phyloP scores from a whole-genome alignment of 2,797 vertebrate genomes.

The Rhyacichthys aspro region DNA sequence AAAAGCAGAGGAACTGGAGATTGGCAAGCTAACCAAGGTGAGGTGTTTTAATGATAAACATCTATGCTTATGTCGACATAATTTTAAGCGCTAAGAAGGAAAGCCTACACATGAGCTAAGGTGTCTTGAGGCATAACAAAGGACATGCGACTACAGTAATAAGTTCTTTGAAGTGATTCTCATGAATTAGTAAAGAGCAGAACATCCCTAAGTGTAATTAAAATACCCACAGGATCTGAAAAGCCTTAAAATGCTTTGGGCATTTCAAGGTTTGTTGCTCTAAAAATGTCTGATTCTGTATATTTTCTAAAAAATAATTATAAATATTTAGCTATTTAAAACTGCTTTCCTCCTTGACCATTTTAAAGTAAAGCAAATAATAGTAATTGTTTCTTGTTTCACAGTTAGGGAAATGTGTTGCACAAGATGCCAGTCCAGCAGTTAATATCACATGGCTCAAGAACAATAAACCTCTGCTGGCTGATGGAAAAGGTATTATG shows the following conservation, averaged over 20 bases:
- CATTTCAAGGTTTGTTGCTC: slow-evolving; percentile 67
- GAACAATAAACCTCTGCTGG: slow-evolving; percentile 80
- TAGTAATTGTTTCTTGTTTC: slow-evolving; percentile 45
- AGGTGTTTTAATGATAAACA: slow-evolving; percentile 64
- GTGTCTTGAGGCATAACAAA: slow-evolving; percentile 53
- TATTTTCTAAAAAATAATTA: slow-evolving; percentile 3
- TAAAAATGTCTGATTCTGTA: slow-evolving; percentile 27
- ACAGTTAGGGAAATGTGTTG: slow-evolving; percentile 88
- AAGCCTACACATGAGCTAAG: slow-evolving; percentile 37
- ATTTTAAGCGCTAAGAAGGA: slow-evolving; percentile 58
- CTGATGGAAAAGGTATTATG: slow-evolving; percentile 81
- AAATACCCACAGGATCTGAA: slow-evolving; percentile 67
- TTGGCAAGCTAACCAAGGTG: slow-evolving; percentile 90
- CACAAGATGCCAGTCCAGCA: slow-evolving; percentile 86
- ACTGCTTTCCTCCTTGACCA: neutral
- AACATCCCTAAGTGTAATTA: slow-evolving; percentile 63
- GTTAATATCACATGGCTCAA: slow-evolving; percentile 90
- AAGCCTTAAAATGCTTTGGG: slow-evolving; percentile 65
- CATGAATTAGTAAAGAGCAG: slow-evolving; percentile 75
- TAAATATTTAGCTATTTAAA: slow-evolving; percentile 40
- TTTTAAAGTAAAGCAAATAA: too few relatives aligned
- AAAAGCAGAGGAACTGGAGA: slow-evolving; percentile 85
- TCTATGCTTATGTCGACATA: slow-evolving; percentile 52
- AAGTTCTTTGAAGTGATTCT: slow-evolving; percentile 75
- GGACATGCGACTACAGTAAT: slow-evolving; percentile 64